These are phyloP conservation scores for Albula glossodonta DNA, from an alignment of 2,113 vertebrate genomes.

Conservation along the genomic window DNA sequence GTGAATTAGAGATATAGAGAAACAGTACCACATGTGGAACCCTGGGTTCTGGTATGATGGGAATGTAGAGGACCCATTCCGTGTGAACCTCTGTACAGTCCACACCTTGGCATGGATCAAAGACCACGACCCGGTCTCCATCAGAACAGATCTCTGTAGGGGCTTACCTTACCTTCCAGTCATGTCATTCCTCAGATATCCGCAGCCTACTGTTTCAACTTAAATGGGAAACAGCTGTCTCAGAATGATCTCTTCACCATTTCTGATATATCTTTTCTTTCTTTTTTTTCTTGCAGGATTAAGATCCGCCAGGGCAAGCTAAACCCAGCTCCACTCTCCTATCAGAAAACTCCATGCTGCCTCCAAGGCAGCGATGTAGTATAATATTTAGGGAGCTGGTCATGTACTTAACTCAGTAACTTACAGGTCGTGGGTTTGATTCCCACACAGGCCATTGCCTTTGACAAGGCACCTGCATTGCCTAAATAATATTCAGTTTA, in stretches of 20 bases:
- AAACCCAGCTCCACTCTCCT: neutral
- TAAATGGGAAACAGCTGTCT: conserved; percentile 4
- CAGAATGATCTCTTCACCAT: neutral
- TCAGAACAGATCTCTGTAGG: neutral
- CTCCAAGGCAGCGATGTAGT: too few relatives aligned
- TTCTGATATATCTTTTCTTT: neutral
- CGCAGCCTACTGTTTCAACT: neutral
- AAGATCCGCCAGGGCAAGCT: neutral
- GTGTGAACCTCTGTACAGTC: neutral
- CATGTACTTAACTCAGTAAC: too few relatives aligned
- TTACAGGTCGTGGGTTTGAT: too few relatives aligned
- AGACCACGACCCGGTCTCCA: neutral
- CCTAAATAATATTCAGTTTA: too few relatives aligned
- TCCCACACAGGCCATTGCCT: too few relatives aligned
- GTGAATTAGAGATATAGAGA: neutral
- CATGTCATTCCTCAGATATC: neutral
- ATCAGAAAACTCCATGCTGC: neutral
- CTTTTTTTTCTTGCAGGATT: neutral
- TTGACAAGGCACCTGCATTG: too few relatives aligned
- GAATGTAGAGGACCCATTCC: neutral
- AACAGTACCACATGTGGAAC: neutral
- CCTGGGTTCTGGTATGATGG: neutral
- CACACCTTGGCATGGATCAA: neutral
- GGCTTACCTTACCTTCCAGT: neutral
- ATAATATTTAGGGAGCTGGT: too few relatives aligned